phyloP scores from a whole-genome alignment of 2,113 vertebrate species.

The Scolopax mira region DNA sequence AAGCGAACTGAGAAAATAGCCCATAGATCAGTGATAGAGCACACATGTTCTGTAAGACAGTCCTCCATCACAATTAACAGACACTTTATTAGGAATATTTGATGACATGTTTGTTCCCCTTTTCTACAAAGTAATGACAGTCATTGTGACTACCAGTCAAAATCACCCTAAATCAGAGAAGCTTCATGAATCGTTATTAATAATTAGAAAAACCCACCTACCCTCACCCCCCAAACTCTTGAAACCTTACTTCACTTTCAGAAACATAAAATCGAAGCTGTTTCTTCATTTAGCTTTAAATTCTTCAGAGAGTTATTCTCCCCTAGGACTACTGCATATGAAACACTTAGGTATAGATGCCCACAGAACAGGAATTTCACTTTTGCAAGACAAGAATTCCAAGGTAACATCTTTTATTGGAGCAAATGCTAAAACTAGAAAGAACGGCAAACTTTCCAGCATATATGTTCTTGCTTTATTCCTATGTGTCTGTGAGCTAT shows the following conservation, averaged over 20 bases:
- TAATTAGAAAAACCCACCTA: not conserved
- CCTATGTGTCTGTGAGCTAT: not conserved
- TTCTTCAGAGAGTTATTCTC: not conserved
- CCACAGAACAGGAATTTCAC: not conserved
- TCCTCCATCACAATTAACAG: not conserved
- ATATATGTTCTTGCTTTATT: not conserved
- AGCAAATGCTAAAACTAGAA: not conserved
- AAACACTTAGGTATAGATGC: not conserved
- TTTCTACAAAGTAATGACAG: not conserved
- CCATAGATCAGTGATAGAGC: not conserved
- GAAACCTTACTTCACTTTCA: not conserved
- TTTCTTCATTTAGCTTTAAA: not conserved
- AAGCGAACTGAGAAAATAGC: not conserved
- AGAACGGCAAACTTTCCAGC: not conserved
- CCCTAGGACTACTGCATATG: not conserved
- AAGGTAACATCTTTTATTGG: not conserved
- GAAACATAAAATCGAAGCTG: not conserved
- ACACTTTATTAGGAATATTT: not conserved
- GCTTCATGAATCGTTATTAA: not conserved
- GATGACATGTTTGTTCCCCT: not conserved
- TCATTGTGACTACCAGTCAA: not conserved
- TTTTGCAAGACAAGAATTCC: not conserved
- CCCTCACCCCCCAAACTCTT: not conserved
- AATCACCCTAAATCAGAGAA: not conserved
- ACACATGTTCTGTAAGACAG: rapidly evolving